Evolutionary conservation across 2,113 vertebrate species (phyloP).

Genomic region (Myodes glareolus): DNA sequence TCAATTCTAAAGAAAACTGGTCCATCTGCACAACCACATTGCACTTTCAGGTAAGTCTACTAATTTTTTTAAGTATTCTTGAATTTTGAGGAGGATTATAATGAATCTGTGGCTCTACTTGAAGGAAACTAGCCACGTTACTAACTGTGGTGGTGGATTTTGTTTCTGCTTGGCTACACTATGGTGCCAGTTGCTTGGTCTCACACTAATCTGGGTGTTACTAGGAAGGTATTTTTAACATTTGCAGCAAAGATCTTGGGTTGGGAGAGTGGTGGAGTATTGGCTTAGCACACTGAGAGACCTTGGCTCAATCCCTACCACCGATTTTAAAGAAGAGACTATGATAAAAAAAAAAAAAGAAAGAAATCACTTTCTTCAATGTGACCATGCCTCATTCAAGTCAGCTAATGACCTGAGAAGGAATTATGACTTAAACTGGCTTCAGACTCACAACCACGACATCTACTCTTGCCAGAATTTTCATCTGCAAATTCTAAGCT

Average conservation of each 20-base stretch:
- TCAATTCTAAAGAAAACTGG: neutral
- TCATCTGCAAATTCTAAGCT: neutral
- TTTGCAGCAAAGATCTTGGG: neutral
- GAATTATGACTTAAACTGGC: neutral
- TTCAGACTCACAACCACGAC: neutral
- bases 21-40: neutral
- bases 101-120: neutral
- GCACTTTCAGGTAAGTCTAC: neutral
- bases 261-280: neutral
- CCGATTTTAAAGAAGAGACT: neutral
- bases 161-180: no score
- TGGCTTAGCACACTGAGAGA: neutral
- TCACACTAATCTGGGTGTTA: neutral
- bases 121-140: neutral
- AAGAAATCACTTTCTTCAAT: neutral
- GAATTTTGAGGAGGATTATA: constrained; percentile 2
- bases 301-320: neutral
- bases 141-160: neutral
- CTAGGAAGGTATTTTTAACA: neutral
- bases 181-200: neutral
- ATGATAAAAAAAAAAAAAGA: neutral
- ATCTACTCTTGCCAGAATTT: neutral
- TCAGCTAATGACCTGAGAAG: neutral
- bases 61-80: neutral
- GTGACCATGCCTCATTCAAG: neutral